Base-by-base conservation (phyloP, 2,797 vertebrate species). In the Enteromius unitaeniatus region DNA sequence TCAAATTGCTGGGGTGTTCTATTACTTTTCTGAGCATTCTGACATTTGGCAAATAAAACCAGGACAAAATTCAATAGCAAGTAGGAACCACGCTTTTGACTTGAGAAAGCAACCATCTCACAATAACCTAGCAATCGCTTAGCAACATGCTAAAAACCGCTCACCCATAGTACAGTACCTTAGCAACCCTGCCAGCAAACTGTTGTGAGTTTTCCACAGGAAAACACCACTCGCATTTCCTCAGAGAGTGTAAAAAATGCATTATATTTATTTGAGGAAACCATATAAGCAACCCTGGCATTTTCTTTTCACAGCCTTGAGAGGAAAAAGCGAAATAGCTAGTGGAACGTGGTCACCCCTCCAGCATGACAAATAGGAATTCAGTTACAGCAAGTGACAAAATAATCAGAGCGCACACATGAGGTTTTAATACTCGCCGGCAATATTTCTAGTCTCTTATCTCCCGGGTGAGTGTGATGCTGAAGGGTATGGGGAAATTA, bases 401-500 rank as follows among this genome's bases (percentile, higher is more conserved):
- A 84, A 79, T 85, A 86, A 84, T 78, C 65, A 55, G 31, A 83
- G 70, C 11, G 21, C 77, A 67, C 83, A 84, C 77, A 82, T 21
- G 31, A 85, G 81, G 45, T 88, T 90, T 89, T 86, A 87, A 72
- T 73, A 85, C 87, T 90, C 88, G 6, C 51, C 69, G 67, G 64
- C 78, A 89, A 80, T 84, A 75, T 85, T 87, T 88, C 83, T 49
- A 82, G 78, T 84, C 82, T 62, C 84, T 86, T 88, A 87, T 34
- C 47, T 87, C 40, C n/a, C 47, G 51, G 78, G 82, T 80, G 77
- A 88, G 82, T 83, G 83, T 75, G 65, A 85, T 86, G 81, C 84
- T 88, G 88, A 87, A 82, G 84, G 86, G 84, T 84, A 80, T 78
- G 75, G 83, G 81, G 86, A 88, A 88, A 88, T 89, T 83, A 88